phyloP scores from a whole-genome alignment of 2,797 vertebrate genomes.

The Falco columbarius region DNA sequence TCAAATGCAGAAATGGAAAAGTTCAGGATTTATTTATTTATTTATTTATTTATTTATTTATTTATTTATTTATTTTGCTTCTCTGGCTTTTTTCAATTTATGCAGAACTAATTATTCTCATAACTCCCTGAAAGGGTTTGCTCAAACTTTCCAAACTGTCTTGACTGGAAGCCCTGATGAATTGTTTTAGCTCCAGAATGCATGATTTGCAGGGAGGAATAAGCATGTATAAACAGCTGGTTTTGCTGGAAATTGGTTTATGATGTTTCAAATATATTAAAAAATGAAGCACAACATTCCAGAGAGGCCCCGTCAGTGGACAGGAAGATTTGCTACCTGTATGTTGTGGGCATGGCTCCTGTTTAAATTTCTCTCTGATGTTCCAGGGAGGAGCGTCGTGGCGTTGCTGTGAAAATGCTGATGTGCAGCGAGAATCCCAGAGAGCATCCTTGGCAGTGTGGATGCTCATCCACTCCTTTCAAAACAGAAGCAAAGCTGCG shows the following conservation, averaged over 20 bases:
- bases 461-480: neutral
- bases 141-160: neutral
- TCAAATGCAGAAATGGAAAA: neutral
- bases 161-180: neutral
- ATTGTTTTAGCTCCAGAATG: neutral
- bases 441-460: neutral
- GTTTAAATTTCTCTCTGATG: neutral
- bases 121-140: neutral
- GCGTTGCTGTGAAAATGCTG: neutral
- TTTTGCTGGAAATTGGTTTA: neutral
- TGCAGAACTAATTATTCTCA: neutral
- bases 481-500: neutral
- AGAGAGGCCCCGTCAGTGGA: neutral
- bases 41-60: too few relatives aligned
- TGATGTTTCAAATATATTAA: neutral
- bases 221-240: neutral
- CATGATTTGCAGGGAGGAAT: neutral
- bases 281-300: neutral
- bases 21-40: neutral
- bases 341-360: neutral
- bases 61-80: neutral
- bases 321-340: neutral
- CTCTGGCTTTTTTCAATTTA: neutral
- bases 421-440: neutral
- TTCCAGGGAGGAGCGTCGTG: neutral